Percentiles rank a stretch among this genome's conserved stretches.
Evolutionary conservation across 1,140 invertebrate species (phyloP).

Genomic region (Paraescarpia echinospica): DNA sequence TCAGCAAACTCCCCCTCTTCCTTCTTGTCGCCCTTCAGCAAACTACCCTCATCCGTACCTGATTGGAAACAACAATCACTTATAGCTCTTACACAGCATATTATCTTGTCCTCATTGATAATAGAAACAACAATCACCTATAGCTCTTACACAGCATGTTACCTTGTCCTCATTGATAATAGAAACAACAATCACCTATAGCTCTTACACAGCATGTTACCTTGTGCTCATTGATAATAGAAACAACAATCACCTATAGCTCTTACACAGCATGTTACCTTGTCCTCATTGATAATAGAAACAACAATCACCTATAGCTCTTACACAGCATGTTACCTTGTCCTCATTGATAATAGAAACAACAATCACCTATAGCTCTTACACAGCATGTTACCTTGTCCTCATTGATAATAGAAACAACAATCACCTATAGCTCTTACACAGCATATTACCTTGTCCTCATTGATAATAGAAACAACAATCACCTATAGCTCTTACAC

Average conservation of each 20-base stretch:
- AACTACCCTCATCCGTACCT: slow-evolving; percentile 32
- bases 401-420: not conserved
- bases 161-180: not conserved
- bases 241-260: too few species aligned
- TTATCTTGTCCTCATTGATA: not conserved
- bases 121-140: too few species aligned
- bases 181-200: too few species aligned
- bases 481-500: too few species aligned
- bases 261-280: not conserved
- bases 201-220: not conserved
- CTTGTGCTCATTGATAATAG: not conserved
- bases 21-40: slow-evolving; percentile 14
- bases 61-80: slow-evolving; percentile 34
- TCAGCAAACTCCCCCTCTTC: slow-evolving; percentile 1
- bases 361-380: too few species aligned
- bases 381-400: not conserved
- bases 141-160: not conserved
- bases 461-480: not conserved
- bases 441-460: not conserved
- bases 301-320: too few species aligned
- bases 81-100: not conserved
- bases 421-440: too few species aligned
- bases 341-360: not conserved
- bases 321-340: not conserved
- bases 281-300: not conserved